Percentiles rank a stretch among this genome's conserved stretches.
Evolutionary conservation across 2,888 invertebrate genomes (phyloP).

Genomic region (Perithous albicinctus): DNA sequence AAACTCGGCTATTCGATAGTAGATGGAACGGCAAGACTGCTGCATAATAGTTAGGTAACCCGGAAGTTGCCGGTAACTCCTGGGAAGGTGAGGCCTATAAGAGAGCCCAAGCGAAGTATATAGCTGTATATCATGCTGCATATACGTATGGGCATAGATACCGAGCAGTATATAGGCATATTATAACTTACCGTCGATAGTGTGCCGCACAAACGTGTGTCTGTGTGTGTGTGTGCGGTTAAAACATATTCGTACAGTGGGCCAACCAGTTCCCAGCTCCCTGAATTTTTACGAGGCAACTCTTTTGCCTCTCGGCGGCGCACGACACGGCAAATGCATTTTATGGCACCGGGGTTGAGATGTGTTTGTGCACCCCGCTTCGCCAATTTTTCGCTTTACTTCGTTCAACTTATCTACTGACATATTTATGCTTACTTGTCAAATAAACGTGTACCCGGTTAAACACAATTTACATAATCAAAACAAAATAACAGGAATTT

Average conservation of each 20-base stretch:
- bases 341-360: slow-evolving; percentile 7
- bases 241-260: slow-evolving; percentile 41
- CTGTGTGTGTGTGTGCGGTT: no score
- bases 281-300: slow-evolving; percentile 52
- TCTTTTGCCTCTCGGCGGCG: not conserved
- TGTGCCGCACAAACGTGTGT: slow-evolving; percentile 44
- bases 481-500: no score
- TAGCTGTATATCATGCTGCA: not conserved
- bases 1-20: not conserved
- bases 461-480: slow-evolving; percentile 1
- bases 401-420: slow-evolving; percentile 6
- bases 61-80: slow-evolving; percentile 36
- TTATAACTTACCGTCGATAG: slow-evolving; percentile 41
- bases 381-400: slow-evolving; percentile 12
- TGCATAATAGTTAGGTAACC: slow-evolving; percentile 46
- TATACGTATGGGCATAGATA: slow-evolving; percentile 6
- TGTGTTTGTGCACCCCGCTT: not conserved
- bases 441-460: not conserved
- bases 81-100: not conserved
- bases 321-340: slow-evolving; percentile 5
- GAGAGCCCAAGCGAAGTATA: slow-evolving; percentile 7
- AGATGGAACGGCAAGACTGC: not conserved
- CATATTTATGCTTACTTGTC: slow-evolving; percentile 22
- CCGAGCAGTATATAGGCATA: not conserved
- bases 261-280: slow-evolving; percentile 24